Percentiles rank a stretch among this genome's conserved stretches.
These are phyloP conservation scores for Epizoanthus stellaris DNA, from an alignment of 92 coral and sea anemone species.

Conservation along the genomic window DNA sequence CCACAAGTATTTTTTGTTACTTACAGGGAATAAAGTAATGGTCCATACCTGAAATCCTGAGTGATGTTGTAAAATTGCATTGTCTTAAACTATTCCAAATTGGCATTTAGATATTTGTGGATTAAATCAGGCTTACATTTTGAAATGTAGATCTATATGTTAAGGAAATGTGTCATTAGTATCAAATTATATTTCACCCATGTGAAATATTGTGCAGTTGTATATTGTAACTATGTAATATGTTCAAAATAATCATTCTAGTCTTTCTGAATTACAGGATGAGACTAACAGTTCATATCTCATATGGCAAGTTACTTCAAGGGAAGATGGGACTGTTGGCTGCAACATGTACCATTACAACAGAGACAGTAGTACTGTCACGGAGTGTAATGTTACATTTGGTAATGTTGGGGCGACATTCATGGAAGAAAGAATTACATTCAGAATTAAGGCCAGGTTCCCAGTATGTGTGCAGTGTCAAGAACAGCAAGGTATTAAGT, in stretches of 20 bases:
- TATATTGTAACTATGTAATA: no score
- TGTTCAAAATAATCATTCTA: no score
- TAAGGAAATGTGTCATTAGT: neutral
- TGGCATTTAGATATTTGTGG: no score
- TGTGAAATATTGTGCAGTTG: no score
- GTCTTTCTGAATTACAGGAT: neutral
- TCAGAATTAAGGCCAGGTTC: constrained; percentile 72
- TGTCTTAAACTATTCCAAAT: no score
- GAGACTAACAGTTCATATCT: neutral
- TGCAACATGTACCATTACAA: constrained; percentile 4
- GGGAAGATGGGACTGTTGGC: neutral
- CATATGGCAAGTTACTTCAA: constrained; percentile 22
- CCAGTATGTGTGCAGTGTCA: constrained; percentile 34
- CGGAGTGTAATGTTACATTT: constrained; percentile 34
- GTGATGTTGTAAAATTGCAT: no score
- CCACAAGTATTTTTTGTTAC: no score
- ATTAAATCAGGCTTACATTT: no score
- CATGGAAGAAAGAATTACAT: constrained; percentile 53
- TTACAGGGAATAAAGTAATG: no score
- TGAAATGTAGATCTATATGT: neutral
- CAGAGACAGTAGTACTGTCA: constrained; percentile 12
- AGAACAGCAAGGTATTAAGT: constrained; percentile 45
- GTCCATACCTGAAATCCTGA: no score
- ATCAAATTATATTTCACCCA: no score
- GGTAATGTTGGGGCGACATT: constrained; percentile 44